Conservation (phyloP, 2,113 vertebrate genomes). For the Sylvietta virens region DNA sequence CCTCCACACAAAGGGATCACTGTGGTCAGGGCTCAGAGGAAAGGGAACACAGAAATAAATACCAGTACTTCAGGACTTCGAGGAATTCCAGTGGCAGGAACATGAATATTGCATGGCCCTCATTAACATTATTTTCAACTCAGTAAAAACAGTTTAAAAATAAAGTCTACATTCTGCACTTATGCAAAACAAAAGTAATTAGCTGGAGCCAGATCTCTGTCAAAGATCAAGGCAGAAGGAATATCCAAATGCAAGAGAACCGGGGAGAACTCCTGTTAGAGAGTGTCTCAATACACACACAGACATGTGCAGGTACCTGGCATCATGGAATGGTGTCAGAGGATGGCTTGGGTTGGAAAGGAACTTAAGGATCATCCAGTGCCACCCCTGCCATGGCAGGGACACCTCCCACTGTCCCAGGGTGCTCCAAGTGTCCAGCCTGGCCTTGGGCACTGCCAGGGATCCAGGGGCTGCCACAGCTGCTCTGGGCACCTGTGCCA, state of each 20-base stretch:
- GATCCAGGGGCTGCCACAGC: neutral
- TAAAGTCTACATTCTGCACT: neutral
- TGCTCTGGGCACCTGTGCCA: neutral
- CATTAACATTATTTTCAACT: neutral
- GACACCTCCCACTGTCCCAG: neutral
- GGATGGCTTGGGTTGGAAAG: neutral
- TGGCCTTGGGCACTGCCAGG: neutral
- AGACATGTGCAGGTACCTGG: neutral
- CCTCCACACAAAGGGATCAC: too few species aligned
- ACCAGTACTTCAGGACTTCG: neutral
- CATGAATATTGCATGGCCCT: too few species aligned
- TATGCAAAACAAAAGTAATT: neutral
- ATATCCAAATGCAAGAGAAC: neutral
- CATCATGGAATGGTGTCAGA: neutral
- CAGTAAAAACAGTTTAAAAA: neutral
- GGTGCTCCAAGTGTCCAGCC: neutral
- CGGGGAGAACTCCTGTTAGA: neutral
- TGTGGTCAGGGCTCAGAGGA: neutral
- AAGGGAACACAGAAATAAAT: neutral
- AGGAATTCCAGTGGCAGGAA: neutral
- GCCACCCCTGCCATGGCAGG: neutral
- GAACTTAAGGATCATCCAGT: neutral
- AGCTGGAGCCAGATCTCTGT: neutral
- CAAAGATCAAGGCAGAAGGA: neutral
- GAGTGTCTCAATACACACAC: fast-evolving